Conservation (phyloP, 2,797 vertebrate genomes). For the Enoplosus armatus region DNA sequence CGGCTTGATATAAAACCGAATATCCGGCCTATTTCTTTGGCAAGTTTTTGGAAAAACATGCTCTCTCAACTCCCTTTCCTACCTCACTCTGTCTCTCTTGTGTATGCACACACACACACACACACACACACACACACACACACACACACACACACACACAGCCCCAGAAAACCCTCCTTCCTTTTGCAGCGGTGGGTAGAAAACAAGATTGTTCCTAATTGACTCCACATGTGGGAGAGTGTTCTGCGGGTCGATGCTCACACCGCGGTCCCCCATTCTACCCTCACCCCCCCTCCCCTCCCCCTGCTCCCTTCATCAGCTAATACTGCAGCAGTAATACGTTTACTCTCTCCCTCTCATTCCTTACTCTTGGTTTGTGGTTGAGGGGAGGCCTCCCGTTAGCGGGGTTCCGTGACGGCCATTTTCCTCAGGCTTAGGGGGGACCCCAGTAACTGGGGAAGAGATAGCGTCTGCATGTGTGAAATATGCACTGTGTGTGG, state of each 20-base stretch:
- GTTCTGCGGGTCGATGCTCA: constrained; percentile 87
- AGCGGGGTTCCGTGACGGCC: constrained; percentile 81
- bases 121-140: constrained; percentile 47
- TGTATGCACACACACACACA: constrained; percentile 41
- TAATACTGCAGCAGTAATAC: constrained; percentile 84
- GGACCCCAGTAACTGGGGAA: constrained; percentile 71
- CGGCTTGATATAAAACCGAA: constrained; percentile 70
- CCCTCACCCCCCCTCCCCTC: constrained; percentile 69
- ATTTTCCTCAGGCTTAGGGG: constrained; percentile 80
- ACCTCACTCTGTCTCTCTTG: constrained; percentile 59
- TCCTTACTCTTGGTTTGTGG: constrained; percentile 75
- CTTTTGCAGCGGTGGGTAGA: constrained; percentile 87
- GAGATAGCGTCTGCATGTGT: constrained; percentile 74
- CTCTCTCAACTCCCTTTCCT: constrained; percentile 61
- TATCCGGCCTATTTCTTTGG: constrained; percentile 66
- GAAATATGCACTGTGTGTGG: constrained; percentile 73
- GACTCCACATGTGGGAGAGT: constrained; percentile 90
- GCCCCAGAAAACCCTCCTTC: constrained; percentile 82
- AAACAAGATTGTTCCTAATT: constrained; percentile 92
- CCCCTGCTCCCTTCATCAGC: constrained; percentile 78
- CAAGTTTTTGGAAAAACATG: constrained; percentile 74
- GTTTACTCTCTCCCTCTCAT: constrained; percentile 62
- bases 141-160: constrained; percentile 38
- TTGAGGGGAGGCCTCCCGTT: constrained; percentile 79
- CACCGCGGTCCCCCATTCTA: constrained; percentile 77